Conservation (phyloP, 2,888 invertebrate genomes). For the Gonocerus acuteangulatus region DNA sequence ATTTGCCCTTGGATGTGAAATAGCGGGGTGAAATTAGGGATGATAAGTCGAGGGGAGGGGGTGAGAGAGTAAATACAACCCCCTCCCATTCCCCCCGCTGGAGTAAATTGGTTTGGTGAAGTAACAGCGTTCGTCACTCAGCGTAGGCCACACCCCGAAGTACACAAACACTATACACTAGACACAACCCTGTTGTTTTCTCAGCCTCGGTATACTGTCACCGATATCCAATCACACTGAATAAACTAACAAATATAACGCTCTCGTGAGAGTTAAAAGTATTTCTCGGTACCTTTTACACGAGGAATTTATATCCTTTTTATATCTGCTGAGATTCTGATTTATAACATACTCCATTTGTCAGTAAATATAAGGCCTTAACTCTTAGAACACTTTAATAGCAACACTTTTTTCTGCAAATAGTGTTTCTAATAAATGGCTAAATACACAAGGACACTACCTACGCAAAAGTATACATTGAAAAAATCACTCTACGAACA, state of each 20-base stretch:
- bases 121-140: constrained; percentile 22
- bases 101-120: constrained; percentile 19
- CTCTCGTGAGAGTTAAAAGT: background rate
- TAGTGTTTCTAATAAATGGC: too few species aligned
- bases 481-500: too few species aligned
- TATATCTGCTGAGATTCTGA: too few species aligned
- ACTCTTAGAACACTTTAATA: too few species aligned
- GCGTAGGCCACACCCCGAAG: background rate
- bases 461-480: too few species aligned
- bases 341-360: too few species aligned
- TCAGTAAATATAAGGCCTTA: too few species aligned
- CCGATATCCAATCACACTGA: background rate
- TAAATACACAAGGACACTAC: too few species aligned
- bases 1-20: background rate
- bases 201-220: background rate
- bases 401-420: too few species aligned
- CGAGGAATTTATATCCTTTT: too few species aligned
- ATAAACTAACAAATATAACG: background rate
- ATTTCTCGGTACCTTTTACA: too few species aligned
- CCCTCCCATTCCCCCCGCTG: constrained; percentile 27
- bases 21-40: constrained; percentile 20
- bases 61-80: constrained; percentile 19
- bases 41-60: constrained; percentile 20
- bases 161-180: background rate
- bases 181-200: constrained; percentile 16